Percentiles rank a stretch among this genome's conserved stretches.
Evolutionary conservation across 37 sponge, comb jelly and placozoan genomes (phyloP).

Genomic region (Cliona cf. orientalis): DNA sequence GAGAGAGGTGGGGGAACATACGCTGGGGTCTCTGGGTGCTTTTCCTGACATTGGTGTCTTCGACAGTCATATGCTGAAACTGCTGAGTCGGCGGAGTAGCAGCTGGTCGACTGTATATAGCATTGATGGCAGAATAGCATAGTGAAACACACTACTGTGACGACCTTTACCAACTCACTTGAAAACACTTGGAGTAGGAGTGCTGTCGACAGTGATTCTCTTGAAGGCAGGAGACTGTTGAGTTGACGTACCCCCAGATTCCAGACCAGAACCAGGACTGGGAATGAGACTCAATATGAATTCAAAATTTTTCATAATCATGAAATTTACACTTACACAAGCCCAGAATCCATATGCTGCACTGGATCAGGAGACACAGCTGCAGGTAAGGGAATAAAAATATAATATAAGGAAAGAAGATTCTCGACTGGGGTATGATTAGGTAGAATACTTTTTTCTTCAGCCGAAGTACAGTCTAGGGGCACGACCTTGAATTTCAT

Average conservation of each 20-base stretch:
- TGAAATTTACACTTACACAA: background rate
- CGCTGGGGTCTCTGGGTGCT: constrained; percentile 55
- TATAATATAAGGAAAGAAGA: background rate
- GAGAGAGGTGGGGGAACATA: constrained; percentile 17
- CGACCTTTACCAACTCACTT: background rate
- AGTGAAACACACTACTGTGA: background rate
- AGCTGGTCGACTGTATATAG: background rate
- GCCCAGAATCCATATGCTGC: no score
- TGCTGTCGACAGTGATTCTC: constrained; percentile 47
- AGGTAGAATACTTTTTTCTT: background rate
- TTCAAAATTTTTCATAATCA: no score
- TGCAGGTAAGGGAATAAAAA: background rate
- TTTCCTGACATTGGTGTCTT: constrained; percentile 56
- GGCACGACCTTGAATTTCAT: no score
- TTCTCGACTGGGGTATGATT: background rate
- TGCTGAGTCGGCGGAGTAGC: constrained; percentile 68
- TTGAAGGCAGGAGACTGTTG: constrained; percentile 79
- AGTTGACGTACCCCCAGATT: constrained; percentile 22
- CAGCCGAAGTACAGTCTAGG: background rate
- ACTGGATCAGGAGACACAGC: background rate
- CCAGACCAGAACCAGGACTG: constrained; percentile 55
- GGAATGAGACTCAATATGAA: no score
- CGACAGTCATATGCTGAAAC: constrained; percentile 54
- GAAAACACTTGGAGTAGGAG: constrained; percentile 30
- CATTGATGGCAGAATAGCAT: background rate